Evolutionary conservation across 2,797 vertebrate species (phyloP), one percentile per base, ranked within the genome.

Genomic region (Hippocampus kuda): DNA sequence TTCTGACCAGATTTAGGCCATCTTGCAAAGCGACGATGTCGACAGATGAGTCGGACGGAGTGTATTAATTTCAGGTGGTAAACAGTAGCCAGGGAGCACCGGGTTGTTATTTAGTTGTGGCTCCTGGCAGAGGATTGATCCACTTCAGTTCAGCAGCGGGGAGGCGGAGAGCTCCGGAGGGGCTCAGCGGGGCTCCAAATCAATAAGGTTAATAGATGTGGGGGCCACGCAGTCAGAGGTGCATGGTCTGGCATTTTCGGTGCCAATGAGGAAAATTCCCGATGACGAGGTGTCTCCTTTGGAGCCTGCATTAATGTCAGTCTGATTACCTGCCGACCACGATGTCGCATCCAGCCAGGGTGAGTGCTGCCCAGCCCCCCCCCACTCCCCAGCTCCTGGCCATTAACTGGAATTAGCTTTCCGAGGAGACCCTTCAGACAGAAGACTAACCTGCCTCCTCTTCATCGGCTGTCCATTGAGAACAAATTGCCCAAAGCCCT

Each of bases 181-280:
- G 91, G 81, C 92, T 90, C 94, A 94, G 93, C 91, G 78, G 84
- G 94, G 86, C 80, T 93, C 89, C 91, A 90, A 91, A 95, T 96
- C 94, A 95, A 96, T 97, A 94, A 93, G 93, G 94, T 94, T 96
- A 95, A 96, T 92, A 94, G 94, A 94, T 92, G 93, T 93, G 90
- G 93, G 92, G 93, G 92, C 90, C 90, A 92, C 84, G 84, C 92
- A 94, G 94, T 95, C 92, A 94, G 94, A 94, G 91, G 92, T 93
- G 92, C 92, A 89, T 88, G 88, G 92, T 89, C 91, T 94, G 92
- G 92, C 92, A 94, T 94, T 94, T 94, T 93, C 91, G 67, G 89
- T 93, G 92, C 92, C 93, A 92, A 91, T 91, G 92, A 94, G 92
- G 91, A 93, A 93, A 92, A 93, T 93, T 93, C 92, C 91, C 92